These are phyloP conservation scores for Amiota mariae DNA, from an alignment of 2,888 invertebrate species.

Conservation along the genomic window DNA sequence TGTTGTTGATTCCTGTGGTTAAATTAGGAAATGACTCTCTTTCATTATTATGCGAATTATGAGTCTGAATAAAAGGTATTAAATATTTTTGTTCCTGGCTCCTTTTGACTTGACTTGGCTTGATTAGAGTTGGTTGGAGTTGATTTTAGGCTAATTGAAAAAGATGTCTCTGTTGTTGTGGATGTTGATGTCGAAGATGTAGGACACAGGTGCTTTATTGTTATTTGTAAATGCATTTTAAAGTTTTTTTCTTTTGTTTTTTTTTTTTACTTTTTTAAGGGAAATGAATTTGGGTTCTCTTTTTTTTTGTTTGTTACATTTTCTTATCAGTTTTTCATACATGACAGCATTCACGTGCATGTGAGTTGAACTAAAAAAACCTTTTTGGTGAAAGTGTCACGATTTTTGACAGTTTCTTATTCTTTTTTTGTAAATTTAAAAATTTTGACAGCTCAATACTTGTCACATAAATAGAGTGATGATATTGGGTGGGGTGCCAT, in stretches of 20 bases:
- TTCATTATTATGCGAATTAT: conserved; percentile 69
- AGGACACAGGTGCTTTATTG: conserved; percentile 38
- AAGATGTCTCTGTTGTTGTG: conserved; percentile 29
- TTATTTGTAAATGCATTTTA: conserved; percentile 53
- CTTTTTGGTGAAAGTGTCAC: conserved; percentile 49
- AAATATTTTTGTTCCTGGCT: conserved; percentile 57
- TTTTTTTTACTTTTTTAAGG: conserved; percentile 1
- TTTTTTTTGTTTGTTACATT: conserved; percentile 44
- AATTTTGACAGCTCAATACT: conserved; percentile 58
- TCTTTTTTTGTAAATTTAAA: conserved; percentile 57
- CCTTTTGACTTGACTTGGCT: conserved; percentile 32
- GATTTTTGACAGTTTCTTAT: conserved; percentile 56
- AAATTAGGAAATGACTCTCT: conserved; percentile 65
- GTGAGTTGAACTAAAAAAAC: not conserved
- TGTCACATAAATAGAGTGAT: conserved; percentile 34
- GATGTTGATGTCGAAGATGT: not conserved
- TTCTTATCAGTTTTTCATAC: conserved; percentile 65
- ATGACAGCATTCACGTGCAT: conserved; percentile 58
- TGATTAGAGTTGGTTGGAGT: conserved; percentile 18
- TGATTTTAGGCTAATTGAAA: conserved; percentile 69
- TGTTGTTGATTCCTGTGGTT: conserved; percentile 56
- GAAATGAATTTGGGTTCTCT: not conserved
- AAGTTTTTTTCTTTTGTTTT: conserved; percentile 18
- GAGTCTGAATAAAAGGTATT: conserved; percentile 69
- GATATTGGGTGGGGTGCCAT: not conserved